Evolutionary conservation across 2,888 invertebrate species (phyloP), one percentile per base, ranked within the genome.

Genomic region (Clivina fossor): DNA sequence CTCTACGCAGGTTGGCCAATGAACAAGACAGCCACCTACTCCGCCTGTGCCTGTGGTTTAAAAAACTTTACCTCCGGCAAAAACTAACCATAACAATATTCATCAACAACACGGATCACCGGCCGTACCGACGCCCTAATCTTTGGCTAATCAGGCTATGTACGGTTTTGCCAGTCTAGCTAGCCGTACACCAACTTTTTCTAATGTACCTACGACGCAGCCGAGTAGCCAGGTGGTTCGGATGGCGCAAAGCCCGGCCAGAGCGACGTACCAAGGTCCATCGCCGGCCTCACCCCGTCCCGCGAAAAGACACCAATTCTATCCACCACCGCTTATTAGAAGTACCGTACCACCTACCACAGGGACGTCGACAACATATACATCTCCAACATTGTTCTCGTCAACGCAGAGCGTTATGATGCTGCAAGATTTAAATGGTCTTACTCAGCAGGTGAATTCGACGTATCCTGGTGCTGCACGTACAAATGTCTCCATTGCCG

Each of bases 1-100:
- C 56, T 71, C 73, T 35, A 71, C 69, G 26, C 72, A 72, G 56
- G 72, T 73, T 11, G 86, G 87, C 1, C 87, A 88, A 63, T 89
- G 89, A 89, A 89, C 88, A 19, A 78, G 87, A 22, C 88, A 88
- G 62, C 89, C 89, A 0, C 80, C 84, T 30, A 88, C 89, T n/a
- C n/a, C n/a, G 5, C 86, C 88, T 1, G 74, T 76, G 7, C 85
- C 86, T 4, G 84, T 85, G 1, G 76, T 77, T 47, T 77, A 75
- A 1, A 71, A 75, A 43, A n/a, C n/a, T n/a, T n/a, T n/a, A n/a
- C 69, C 76, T 8, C 68, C 68, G 7, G 69, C 69, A 3, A 66
- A 68, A 19, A 70, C 69, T 3, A 66, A 68, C 16, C 69, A 69
- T 58, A 69, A 65, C 43, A 47, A 51, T 38, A 69, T 61, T 69